Percentiles rank a stretch among this genome's conserved stretches.
Conservation (phyloP, 2,888 invertebrate genomes). For the Tineola bisselliella region DNA sequence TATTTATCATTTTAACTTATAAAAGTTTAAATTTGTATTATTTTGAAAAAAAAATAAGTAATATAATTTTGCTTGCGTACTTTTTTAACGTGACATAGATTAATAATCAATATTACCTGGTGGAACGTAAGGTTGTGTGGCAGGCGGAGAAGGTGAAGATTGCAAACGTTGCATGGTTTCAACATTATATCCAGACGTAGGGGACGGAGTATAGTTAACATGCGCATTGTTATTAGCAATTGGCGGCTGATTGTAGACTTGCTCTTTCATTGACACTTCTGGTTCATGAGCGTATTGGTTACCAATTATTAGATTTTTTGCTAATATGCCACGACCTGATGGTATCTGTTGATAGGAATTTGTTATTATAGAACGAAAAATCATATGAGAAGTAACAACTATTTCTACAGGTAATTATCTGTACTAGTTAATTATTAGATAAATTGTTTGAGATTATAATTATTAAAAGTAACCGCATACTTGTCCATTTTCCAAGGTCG, state of each 20-base stretch:
- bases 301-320: slow-evolving; percentile 54
- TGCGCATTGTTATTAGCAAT: slow-evolving; percentile 18
- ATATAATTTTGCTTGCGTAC: too few relatives aligned
- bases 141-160: slow-evolving; percentile 46
- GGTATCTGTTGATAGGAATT: slow-evolving; percentile 40
- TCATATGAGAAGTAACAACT: too few relatives aligned
- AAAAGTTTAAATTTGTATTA: too few relatives aligned
- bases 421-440: too few relatives aligned
- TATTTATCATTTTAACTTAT: too few relatives aligned
- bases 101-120: too few relatives aligned
- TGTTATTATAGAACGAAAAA: too few relatives aligned
- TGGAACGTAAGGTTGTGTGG: slow-evolving; percentile 48
- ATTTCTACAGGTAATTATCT: too few relatives aligned
- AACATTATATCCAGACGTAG: slow-evolving; percentile 26
- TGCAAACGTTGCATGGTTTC: slow-evolving; percentile 43
- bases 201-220: slow-evolving; percentile 33
- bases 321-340: slow-evolving; percentile 49
- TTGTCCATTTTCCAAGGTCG: slow-evolving; percentile 64
- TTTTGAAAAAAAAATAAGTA: too few relatives aligned
- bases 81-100: too few relatives aligned
- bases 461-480: slow-evolving; percentile 24
- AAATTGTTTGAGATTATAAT: too few relatives aligned
- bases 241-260: slow-evolving; percentile 14
- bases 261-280: slow-evolving; percentile 46
- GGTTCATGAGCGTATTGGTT: slow-evolving; percentile 61